Evolutionary conservation across 2,797 vertebrate species (phyloP).

Genomic region (Cryptoprocta ferox): DNA sequence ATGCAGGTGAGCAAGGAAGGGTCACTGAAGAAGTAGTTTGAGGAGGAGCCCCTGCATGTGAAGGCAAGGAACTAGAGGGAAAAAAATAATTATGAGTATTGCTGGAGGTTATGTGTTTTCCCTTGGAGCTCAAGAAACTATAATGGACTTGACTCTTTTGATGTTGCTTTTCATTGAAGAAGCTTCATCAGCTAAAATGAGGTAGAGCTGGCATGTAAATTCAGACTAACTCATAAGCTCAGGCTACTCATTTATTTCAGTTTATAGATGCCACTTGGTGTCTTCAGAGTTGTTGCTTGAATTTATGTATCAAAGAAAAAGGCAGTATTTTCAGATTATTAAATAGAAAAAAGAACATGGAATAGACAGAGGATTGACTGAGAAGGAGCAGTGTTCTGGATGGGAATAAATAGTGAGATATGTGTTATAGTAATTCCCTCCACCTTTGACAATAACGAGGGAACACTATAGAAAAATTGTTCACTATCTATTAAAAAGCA

Average conservation of each 20-base stretch:
- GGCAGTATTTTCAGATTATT: background rate
- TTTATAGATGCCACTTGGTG: background rate
- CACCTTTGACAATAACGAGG: background rate
- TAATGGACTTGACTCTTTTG: background rate
- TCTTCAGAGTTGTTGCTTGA: background rate
- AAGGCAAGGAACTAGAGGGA: background rate
- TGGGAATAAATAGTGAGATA: background rate
- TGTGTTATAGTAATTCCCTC: background rate
- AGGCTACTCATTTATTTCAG: background rate
- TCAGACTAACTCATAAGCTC: background rate
- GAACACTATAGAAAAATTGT: constrained; percentile 44
- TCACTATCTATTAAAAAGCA: constrained; percentile 55
- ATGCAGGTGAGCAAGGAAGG: background rate
- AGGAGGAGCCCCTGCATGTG: background rate
- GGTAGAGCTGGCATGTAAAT: background rate
- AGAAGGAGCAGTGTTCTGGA: background rate
- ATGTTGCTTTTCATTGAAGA: background rate
- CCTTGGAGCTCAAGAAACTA: background rate
- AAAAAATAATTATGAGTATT: background rate
- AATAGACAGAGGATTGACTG: background rate
- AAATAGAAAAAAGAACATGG: background rate
- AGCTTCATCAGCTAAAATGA: background rate
- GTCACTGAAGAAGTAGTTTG: background rate
- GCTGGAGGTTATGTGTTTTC: background rate
- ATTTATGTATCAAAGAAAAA: background rate